phyloP scores from a whole-genome alignment of 2,888 invertebrate species.

The Plebejus argus region DNA sequence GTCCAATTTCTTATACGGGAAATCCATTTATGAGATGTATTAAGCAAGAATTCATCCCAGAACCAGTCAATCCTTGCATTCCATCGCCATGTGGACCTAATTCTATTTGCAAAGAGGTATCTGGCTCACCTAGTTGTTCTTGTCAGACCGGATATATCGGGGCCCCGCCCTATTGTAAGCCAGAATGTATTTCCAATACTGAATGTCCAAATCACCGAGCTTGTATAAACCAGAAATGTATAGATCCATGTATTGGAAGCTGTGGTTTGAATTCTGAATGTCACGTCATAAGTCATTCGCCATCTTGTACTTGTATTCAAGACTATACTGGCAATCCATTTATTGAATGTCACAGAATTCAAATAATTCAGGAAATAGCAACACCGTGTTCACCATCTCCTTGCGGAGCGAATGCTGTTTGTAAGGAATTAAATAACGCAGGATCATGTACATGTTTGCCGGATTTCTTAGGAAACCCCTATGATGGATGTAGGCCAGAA shows the following conservation, averaged over 20 bases:
- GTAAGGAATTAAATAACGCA: conserved; percentile 81
- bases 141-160: conserved; percentile 85
- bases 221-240: conserved; percentile 89
- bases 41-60: conserved; percentile 70
- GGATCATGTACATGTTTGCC: conserved; percentile 86
- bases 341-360: conserved; percentile 78
- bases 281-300: conserved; percentile 87
- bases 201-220: conserved; percentile 86
- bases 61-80: conserved; percentile 83
- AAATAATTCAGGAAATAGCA: conserved; percentile 62
- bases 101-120: conserved; percentile 85
- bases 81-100: conserved; percentile 92
- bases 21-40: conserved; percentile 88
- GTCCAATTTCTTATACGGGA: conserved; percentile 84
- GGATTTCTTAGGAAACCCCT: conserved; percentile 89
- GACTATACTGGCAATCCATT: conserved; percentile 90
- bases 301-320: conserved; percentile 84
- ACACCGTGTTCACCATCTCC: conserved; percentile 83
- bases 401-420: conserved; percentile 84
- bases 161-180: conserved; percentile 87
- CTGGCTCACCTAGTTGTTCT: conserved; percentile 87
- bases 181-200: conserved; percentile 89
- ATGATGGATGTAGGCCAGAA: conserved; percentile 88
- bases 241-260: conserved; percentile 86
- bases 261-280: conserved; percentile 89